Base-by-base conservation (phyloP, 2,888 invertebrate genomes). In the Pteria penguin region DNA sequence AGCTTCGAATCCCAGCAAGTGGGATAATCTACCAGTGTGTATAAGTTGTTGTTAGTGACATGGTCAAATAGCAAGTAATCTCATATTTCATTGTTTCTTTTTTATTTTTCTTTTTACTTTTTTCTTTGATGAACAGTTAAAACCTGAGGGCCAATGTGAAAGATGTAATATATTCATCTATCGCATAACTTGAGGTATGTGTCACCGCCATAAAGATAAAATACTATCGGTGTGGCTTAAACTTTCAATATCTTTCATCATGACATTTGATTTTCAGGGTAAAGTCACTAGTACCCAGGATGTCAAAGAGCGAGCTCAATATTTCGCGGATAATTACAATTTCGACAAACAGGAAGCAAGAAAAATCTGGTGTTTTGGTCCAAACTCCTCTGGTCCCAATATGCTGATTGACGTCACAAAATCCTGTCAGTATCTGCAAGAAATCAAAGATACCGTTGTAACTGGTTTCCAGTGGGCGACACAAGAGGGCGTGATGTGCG, bases 321-420 rank as follows among this genome's bases (percentile, higher is more conserved):
- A 97, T 92, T 94, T 99, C 86, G 94, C 95, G 83, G 99, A 99
- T 89, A 98, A 97, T 90, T 99, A 98, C 94, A 97, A 97, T 85
- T 99, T 97, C 91, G 99, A 99, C 93, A 94, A 97, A 54, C 97
- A 97, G 24, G 99, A 99, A 92, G 98, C 98, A 33, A 90, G 98
- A 94, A 98, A 98, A 94, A 97, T 99, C 93, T 99, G 98, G 98
- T 97, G 98, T 94, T 99, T 99, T 93, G 99, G 99, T 76, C 99
- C 99, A 80, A 98, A 99, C 91, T 97, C 97, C 84, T 98, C 97
- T 85, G 99, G 99, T 67, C 98, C 99, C 89, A 99, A 99, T 94
- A 94, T 99, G 87, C 94, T 99, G 86, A 95, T 99, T 83, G 99
- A 99, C 94, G 97, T 97, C 93, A 97, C 98, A 87, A 99, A 99